Evolutionary conservation across 2,113 vertebrate genomes (phyloP), one percentile per base, ranked within the genome.

Genomic region (Cephalopterus ornatus): DNA sequence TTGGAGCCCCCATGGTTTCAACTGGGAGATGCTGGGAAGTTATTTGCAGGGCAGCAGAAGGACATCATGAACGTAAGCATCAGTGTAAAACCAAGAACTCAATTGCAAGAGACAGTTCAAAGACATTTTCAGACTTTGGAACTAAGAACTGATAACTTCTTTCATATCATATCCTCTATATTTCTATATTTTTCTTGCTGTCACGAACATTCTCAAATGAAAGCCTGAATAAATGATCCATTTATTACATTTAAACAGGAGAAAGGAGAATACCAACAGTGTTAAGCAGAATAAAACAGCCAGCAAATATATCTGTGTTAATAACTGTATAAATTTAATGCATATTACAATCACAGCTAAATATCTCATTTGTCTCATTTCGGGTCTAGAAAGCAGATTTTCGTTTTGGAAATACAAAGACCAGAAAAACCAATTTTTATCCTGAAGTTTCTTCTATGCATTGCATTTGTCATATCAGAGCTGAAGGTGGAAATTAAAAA

Each of bases 401-500:
- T 86, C 58, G 13, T 12, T 91, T 84, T 67, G 42, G 37, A 83
- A 91, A 52, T 32, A 16, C 5, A 24, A 44, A 44, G 13, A 35
- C 14, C 8, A 30, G 37, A 68, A 1, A 0, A 1, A 0, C 4
- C 2, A 0, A 8, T 27, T 49, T 55, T 79, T 70, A 41, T 19
- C 61, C 59, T 68, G n/a, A 90, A 66, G 32, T 19, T 79, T 79
- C 17, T 59, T 78, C 37, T 44, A 1, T 30, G 15, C 1, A 0
- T 72, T 61, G 14, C 9, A 14, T 77, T 90, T 70, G 12, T 49
- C 2, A 1, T 52, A 14, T 77, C 65, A 71, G 61, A 93, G 35
- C 47, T 59, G 42, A 83, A 74, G 59, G 17, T 61, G 39, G 75
- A 70, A 71, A 66, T 41, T 49, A 46, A 76, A 44, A 58, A 52